These are phyloP conservation scores for Cheilosia soror DNA, from an alignment of 2,888 invertebrate species.

Conservation along the genomic window DNA sequence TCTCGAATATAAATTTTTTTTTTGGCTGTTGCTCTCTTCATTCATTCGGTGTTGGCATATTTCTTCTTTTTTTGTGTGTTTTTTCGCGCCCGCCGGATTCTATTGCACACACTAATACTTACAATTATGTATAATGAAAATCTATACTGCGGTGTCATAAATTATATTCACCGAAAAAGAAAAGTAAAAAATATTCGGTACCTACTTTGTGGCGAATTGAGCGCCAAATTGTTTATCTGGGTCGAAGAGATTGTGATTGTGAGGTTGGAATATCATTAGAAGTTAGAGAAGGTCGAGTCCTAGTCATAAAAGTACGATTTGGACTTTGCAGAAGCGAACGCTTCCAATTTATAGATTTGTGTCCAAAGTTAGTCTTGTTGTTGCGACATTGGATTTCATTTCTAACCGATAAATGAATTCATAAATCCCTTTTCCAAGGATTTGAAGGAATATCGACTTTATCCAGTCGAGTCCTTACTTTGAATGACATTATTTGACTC, in stretches of 20 bases:
- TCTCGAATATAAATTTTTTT: conserved; percentile 39
- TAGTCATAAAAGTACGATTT: neutral
- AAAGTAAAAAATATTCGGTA: conserved; percentile 15
- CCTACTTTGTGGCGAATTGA: conserved; percentile 29
- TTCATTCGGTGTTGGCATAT: conserved; percentile 37
- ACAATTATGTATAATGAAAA: conserved; percentile 24
- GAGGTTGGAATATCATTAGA: conserved; percentile 41
- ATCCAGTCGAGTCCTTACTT: neutral
- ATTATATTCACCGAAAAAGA: conserved; percentile 30
- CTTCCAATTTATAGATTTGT: neutral
- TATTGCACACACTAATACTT: conserved; percentile 54
- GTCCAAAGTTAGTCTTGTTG: too few species aligned
- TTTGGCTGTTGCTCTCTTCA: conserved; percentile 42
- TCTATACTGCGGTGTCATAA: conserved; percentile 60
- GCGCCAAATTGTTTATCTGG: conserved; percentile 54
- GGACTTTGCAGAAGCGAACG: neutral
- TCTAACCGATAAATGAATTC: too few species aligned
- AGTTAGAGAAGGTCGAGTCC: neutral
- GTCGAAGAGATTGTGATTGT: conserved; percentile 38
- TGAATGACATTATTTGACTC: neutral
- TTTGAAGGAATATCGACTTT: too few species aligned
- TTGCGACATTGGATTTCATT: too few species aligned
- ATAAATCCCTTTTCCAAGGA: too few species aligned
- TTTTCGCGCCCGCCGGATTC: conserved; percentile 70
- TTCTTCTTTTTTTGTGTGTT: conserved; percentile 16